Conservation (phyloP, 2,113 vertebrate genomes). For the rat (Rattus norvegicus) region DNA sequence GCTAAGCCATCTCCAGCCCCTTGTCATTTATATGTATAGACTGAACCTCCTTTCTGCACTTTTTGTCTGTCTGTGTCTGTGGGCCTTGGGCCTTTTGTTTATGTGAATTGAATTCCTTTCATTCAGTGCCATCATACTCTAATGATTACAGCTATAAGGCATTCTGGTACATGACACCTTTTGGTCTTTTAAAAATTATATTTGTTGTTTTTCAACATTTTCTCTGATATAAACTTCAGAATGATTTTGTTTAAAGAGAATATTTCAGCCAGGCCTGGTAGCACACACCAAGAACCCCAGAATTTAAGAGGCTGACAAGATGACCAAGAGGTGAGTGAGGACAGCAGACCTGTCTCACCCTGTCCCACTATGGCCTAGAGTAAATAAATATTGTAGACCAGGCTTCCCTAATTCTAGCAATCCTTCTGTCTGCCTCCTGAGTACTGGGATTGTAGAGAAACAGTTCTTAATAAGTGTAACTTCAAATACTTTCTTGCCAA, state of each 20-base stretch:
- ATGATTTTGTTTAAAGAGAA: conserved; percentile 49
- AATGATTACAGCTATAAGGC: background rate
- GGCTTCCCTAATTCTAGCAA: background rate
- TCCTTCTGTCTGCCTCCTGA: background rate
- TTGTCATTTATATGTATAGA: background rate
- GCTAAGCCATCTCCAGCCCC: background rate
- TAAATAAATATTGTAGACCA: background rate
- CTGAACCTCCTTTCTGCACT: background rate
- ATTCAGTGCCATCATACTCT: background rate
- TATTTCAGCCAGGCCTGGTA: background rate
- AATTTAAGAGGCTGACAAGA: background rate
- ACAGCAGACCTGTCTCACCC: background rate
- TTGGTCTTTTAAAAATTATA: conserved; percentile 2
- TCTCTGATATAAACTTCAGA: conserved; percentile 41
- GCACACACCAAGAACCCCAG: background rate
- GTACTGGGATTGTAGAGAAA: background rate
- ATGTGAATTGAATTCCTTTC: background rate
- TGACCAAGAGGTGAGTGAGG: background rate
- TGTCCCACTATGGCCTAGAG: background rate
- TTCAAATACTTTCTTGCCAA: background rate
- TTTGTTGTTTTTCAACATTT: conserved; percentile 27
- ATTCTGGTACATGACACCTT: conserved; percentile 18
- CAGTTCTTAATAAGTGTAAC: background rate
- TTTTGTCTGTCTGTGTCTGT: background rate
- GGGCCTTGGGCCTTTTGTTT: background rate